Evolutionary conservation across 2,113 vertebrate species (phyloP), one percentile per base, ranked within the genome.

Genomic region (Onychostoma macrolepis): DNA sequence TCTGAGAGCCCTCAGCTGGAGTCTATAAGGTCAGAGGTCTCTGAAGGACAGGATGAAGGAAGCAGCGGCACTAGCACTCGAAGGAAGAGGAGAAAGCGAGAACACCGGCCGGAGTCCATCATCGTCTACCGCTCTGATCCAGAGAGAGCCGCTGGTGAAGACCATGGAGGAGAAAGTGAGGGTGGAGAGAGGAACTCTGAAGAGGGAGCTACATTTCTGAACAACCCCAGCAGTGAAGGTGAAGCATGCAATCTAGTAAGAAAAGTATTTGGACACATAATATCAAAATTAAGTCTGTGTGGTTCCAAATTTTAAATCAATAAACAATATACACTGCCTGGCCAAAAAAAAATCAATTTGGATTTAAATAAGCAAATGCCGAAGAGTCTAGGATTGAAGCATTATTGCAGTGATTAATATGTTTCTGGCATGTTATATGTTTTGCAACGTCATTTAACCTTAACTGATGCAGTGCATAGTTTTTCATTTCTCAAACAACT

Each of bases 61-160:
- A 97, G 96, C 86, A 94, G 92, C 19, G 97, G 96, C 76, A 95
- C 95, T 5, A 95, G 96, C 19, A 92, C 97, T 41, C 94, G 93
- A 85, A 95, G 96, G 92, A 97, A 95, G 93, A 97, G 93, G 91
- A 97, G 94, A 91, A 97, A 94, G 95, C 97, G 96, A 86, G 97
- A 98, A 89, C 94, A 95, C 1, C 96, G 98, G 3, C 98, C 98
- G 0, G 97, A 99, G 93, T 99, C 98, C 71, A 96, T 99, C 79
- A 99, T 99, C 36, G 95, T 99, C 26, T 99, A 97, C 91, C 94
- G 97, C 4, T 97, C 97, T 0, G 98, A 97, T 28, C 94, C 92
- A 33, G 97, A 99, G 90, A 95, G 92, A 89, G 90, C 86, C 0
- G 93, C 95, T 4, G 95, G 95, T 74, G 97, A 98, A 86, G 96